phyloP scores from a whole-genome alignment of 2,888 invertebrate genomes.

The Drosophila meridiana region DNA sequence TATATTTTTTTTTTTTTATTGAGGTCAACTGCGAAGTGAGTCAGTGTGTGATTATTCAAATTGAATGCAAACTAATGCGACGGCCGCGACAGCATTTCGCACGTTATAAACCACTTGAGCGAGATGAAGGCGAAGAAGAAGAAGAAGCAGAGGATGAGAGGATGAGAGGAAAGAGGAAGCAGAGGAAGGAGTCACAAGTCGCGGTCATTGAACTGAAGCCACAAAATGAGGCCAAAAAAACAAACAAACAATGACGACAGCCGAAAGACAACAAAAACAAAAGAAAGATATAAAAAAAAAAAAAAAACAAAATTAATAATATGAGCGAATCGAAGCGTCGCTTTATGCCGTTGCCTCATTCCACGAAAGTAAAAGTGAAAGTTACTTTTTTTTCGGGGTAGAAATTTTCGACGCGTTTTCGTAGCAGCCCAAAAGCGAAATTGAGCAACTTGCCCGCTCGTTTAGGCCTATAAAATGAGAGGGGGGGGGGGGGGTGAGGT shows the following conservation, averaged over 20 bases:
- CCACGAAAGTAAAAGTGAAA: constrained; percentile 82
- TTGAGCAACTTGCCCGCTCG: constrained; percentile 11
- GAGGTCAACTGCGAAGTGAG: constrained; percentile 34
- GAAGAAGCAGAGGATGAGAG: constrained; percentile 3
- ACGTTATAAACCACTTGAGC: constrained; percentile 28
- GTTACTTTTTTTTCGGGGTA: constrained; percentile 55
- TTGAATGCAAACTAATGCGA: constrained; percentile 57
- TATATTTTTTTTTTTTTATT: constrained; percentile 16
- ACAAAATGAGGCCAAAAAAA: constrained; percentile 68
- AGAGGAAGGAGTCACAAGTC: constrained; percentile 36
- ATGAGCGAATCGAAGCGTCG: constrained; percentile 35
- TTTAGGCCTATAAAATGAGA: neutral
- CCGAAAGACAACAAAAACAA: constrained; percentile 28
- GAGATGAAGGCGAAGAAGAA: constrained; percentile 23
- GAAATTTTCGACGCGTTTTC: constrained; percentile 60
- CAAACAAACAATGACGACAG: constrained; percentile 46
- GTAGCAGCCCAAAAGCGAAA: constrained; percentile 14
- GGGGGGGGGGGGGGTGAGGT: neutral
- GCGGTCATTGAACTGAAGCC: constrained; percentile 70
- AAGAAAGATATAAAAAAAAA: constrained; percentile 16
- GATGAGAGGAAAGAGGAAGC: neutral
- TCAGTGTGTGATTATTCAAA: constrained; percentile 52
- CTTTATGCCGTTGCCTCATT: constrained; percentile 48
- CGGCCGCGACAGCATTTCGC: constrained; percentile 27
- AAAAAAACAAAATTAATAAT: constrained; percentile 52